A percentile compares a stretch with the other conserved stretches of the same genome.
Conservation (phyloP, 2,797 vertebrate genomes). For the Lagocephalus sceleratus region DNA sequence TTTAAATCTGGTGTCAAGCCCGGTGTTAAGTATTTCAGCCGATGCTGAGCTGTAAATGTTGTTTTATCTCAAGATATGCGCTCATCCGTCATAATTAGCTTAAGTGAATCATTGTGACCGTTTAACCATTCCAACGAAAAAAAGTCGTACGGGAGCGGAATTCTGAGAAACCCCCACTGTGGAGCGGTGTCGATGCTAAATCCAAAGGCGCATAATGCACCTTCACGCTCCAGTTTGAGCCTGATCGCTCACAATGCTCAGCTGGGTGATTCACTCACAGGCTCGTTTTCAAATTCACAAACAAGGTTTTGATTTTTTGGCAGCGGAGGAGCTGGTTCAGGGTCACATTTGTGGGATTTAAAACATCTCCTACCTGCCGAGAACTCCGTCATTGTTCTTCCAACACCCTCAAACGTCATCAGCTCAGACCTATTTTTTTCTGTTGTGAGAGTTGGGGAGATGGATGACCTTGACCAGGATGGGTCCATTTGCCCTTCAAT, state of each 20-base stretch:
- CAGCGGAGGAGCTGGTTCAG: too few relatives aligned
- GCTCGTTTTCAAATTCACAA: neutral
- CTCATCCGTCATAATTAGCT: conserved; percentile 13
- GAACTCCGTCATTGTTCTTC: too few relatives aligned
- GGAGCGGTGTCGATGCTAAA: conserved; percentile 18
- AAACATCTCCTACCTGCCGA: too few relatives aligned
- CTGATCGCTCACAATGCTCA: conserved; percentile 31
- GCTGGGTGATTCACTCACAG: conserved; percentile 28
- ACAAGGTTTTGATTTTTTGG: conserved; percentile 3
- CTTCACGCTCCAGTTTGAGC: conserved; percentile 53
- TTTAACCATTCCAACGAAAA: too few relatives aligned
- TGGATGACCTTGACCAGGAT: too few relatives aligned
- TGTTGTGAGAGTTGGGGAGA: too few relatives aligned
- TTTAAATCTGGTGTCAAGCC: conserved; percentile 29
- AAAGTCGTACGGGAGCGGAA: neutral
- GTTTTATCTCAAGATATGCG: conserved; percentile 16
- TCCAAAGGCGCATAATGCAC: conserved; percentile 40
- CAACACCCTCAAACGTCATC: too few relatives aligned
- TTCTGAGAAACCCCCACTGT: neutral
- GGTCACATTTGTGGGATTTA: too few relatives aligned
- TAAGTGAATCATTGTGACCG: too few relatives aligned
- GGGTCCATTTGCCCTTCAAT: too few relatives aligned
- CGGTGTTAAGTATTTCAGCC: conserved; percentile 18
- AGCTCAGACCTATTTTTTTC: too few relatives aligned
- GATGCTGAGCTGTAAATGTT: conserved; percentile 19